Evolutionary conservation across 2,113 vertebrate species (phyloP).

Genomic region (Naja naja): DNA sequence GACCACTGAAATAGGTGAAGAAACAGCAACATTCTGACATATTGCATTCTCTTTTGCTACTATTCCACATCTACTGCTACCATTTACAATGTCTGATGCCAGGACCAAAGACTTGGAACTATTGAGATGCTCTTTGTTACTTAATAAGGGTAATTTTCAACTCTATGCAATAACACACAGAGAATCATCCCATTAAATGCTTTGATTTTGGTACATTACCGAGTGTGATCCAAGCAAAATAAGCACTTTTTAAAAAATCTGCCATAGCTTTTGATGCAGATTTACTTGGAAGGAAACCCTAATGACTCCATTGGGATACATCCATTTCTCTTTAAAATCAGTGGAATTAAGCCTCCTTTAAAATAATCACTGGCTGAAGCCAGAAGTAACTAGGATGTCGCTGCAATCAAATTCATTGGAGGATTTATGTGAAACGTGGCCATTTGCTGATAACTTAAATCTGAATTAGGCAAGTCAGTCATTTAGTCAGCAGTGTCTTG

Average conservation of each 20-base stretch:
- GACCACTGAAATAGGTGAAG: too few relatives aligned
- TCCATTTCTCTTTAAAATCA: not conserved
- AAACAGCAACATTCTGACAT: too few relatives aligned
- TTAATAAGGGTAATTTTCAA: not conserved
- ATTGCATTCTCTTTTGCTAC: too few relatives aligned
- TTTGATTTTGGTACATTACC: not conserved
- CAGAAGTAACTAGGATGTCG: not conserved
- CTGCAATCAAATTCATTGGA: not conserved
- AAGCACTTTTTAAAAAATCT: not conserved
- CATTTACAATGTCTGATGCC: not conserved
- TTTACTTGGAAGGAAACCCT: not conserved
- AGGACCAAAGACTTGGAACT: not conserved
- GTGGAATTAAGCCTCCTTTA: not conserved
- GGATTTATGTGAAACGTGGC: not conserved
- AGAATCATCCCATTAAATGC: not conserved
- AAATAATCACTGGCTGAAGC: not conserved
- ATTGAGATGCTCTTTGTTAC: not conserved
- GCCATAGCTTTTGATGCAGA: not conserved
- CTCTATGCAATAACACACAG: not conserved
- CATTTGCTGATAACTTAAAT: not conserved
- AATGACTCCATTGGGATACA: not conserved
- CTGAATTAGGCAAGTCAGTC: not conserved
- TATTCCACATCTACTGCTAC: too few relatives aligned
- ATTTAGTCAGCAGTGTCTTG: not conserved
- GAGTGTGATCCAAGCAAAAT: not conserved